These are phyloP conservation scores for Strix aluco DNA, from an alignment of 2,113 vertebrate species.

Conservation along the genomic window DNA sequence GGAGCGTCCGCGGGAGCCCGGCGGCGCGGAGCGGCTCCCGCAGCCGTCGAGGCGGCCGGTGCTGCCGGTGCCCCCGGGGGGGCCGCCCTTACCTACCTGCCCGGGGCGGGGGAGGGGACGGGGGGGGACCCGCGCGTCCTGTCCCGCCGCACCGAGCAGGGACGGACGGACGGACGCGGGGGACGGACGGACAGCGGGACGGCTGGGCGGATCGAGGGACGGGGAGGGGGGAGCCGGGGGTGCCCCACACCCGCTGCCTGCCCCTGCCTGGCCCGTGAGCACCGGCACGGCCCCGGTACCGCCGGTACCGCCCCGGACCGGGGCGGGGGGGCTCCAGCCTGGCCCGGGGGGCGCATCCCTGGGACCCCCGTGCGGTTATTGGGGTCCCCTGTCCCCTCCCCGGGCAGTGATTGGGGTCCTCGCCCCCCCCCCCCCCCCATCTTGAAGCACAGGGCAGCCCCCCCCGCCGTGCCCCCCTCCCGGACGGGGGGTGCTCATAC, in stretches of 20 bases:
- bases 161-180: not conserved
- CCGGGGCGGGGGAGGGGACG: not conserved
- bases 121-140: not conserved
- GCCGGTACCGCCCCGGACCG: too few species aligned
- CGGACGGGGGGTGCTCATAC: not conserved
- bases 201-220: not conserved
- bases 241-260: too few species aligned
- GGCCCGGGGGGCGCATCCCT: not conserved
- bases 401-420: not conserved
- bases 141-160: not conserved
- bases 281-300: not conserved
- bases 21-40: not conserved
- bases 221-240: not conserved
- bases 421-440: not conserved
- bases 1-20: not conserved
- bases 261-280: not conserved
- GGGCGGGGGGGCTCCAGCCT: not conserved
- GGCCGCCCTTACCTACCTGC: not conserved
- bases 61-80: not conserved
- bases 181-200: not conserved
- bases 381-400: not conserved
- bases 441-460: not conserved
- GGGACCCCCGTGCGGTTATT: not conserved
- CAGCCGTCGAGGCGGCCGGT: not conserved
- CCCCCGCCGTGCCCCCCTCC: too few species aligned